phyloP scores from a whole-genome alignment of 1,140 invertebrate genomes.

The Drosophila triauraria region DNA sequence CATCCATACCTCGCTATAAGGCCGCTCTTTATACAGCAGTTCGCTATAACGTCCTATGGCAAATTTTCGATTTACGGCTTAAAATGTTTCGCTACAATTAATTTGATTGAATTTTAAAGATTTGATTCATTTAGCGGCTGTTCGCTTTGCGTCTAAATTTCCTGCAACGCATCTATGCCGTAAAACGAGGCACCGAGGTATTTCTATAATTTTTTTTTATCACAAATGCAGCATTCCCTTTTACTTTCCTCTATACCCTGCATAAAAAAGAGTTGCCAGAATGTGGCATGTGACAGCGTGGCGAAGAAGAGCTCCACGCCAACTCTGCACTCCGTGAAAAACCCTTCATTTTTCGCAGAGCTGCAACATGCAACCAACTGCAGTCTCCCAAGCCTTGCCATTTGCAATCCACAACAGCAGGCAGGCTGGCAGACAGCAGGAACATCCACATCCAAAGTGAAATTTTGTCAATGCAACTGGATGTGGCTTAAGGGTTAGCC shows the following conservation, averaged over 20 bases:
- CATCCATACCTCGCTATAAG: too few species aligned
- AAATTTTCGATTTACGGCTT: too few species aligned
- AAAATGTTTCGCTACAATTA: too few species aligned
- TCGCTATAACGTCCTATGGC: too few species aligned
- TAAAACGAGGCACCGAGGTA: too few species aligned
- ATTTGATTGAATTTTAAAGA: too few species aligned
- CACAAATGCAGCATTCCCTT: background rate
- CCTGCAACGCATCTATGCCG: too few species aligned
- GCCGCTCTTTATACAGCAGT: too few species aligned
- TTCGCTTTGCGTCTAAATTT: too few species aligned
- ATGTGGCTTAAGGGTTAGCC: constrained; percentile 41
- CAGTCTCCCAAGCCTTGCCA: constrained; percentile 29
- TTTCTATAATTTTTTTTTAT: too few species aligned
- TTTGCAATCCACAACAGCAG: constrained; percentile 40
- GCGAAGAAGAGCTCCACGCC: constrained; percentile 13
- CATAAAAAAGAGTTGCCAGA: constrained; percentile 34
- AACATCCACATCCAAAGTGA: constrained; percentile 31
- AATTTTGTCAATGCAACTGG: constrained; percentile 51
- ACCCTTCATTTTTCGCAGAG: constrained; percentile 11
- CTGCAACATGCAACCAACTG: constrained; percentile 44
- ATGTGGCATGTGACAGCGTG: constrained; percentile 48
- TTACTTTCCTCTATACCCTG: constrained; percentile 1
- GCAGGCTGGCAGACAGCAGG: constrained; percentile 17
- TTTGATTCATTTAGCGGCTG: too few species aligned
- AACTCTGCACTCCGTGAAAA: constrained; percentile 7